phyloP scores from a whole-genome alignment of 2,113 vertebrate genomes.

The Casuarius casuarius region DNA sequence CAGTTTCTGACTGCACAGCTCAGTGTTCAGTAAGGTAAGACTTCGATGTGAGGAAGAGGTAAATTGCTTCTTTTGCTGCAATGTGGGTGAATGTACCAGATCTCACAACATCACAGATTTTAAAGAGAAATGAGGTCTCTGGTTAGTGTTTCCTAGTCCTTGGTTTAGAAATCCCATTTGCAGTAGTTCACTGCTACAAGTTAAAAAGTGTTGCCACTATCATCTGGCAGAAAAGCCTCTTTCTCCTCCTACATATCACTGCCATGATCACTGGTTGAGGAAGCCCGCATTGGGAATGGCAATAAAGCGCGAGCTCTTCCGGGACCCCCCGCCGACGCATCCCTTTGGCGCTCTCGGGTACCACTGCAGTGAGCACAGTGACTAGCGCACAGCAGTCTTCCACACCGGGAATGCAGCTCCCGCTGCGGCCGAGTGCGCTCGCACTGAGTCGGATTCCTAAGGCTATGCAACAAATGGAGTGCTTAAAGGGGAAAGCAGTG shows the following conservation, averaged over 20 bases:
- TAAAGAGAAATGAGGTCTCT: neutral
- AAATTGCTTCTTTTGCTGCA: neutral
- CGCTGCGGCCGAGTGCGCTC: neutral
- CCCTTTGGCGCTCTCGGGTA: neutral
- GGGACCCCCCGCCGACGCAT: neutral
- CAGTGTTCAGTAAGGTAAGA: neutral
- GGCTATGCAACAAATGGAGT: neutral
- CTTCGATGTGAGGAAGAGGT: neutral
- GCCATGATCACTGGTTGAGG: neutral
- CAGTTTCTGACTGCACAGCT: neutral
- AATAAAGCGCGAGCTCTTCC: neutral
- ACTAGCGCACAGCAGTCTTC: neutral
- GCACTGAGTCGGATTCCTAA: accelerated
- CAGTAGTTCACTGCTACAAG: neutral
- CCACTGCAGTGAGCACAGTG: neutral
- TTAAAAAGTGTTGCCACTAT: neutral
- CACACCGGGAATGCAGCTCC: neutral
- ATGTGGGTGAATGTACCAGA: accelerated
- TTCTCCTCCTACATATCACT: neutral
- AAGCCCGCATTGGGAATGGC: neutral
- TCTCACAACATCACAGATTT: neutral
- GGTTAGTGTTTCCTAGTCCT: neutral
- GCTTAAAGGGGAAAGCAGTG: neutral
- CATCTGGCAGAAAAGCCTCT: neutral
- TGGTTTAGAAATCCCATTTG: neutral